Evolutionary conservation across 2,797 vertebrate genomes (phyloP), one percentile per base, ranked within the genome.

Genomic region (Sebastes taczanowskii): DNA sequence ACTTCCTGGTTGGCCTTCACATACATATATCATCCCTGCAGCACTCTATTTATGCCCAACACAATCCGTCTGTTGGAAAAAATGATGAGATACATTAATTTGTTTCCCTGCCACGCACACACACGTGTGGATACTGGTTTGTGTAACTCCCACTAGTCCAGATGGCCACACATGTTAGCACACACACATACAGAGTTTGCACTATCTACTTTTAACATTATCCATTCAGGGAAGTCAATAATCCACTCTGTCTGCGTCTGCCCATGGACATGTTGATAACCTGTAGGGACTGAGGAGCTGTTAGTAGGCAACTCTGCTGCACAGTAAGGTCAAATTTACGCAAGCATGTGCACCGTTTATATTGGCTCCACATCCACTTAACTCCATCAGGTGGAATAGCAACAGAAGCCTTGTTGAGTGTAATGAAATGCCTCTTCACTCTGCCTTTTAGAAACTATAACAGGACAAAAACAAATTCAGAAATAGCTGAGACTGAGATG

Each of bases 371-470:
- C 34, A 29, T 64, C 34, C 73, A 53, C 49, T 78, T 35, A 16
- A 16, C 34, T 61, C 11, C 49, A 60, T 66, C 71, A 23, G 63
- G 30, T 71, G 49, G 42, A 71, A 30, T 11, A 18, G 52, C 34
- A 77, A 4, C 46, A 46, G 32, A 34, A 35, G 5, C 7, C 55
- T 23, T n/a, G 59, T 49, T 29, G 46, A 58, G 59, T 42, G 25
- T 71, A 67, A 82, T 77, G 14, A 73, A 76, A 56, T 46, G 55
- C 46, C 70, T 70, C 46, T 73, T 23, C 20, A 14, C 52, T 49
- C 60, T 16, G 18, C 20, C 30, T 74, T 42, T 55, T 49, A 58
- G 9, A 76, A 46, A 74, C 13, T 49, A 46, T 29, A 38, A 32
- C 23, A 22, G 32, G n/a, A 66, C 16, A 68, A 56, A 67, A 71